Base-by-base conservation (phyloP, 1,140 invertebrate species). In the Ladona fulva region DNA sequence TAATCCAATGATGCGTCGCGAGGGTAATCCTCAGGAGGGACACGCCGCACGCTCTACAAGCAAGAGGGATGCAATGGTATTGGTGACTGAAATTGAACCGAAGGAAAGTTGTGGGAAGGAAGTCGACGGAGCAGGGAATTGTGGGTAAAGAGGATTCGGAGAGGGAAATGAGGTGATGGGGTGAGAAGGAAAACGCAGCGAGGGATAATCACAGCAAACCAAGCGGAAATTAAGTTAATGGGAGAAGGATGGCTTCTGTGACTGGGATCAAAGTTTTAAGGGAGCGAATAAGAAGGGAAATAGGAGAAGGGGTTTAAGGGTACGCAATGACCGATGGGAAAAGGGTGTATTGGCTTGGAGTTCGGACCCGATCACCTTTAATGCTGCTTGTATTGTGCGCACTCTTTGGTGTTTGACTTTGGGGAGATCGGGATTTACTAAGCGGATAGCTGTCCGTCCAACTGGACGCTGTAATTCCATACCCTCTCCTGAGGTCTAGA, bases 51-150 rank as follows among this genome's bases (percentile, higher is more conserved):
- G 52, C 14, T 66, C 52, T 12, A 12, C n/a, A 22, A 66, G 52
- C 52, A 66, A 52, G 19, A 19, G 44, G 44, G 3, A 66, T 22
- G 52, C 52, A 22, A 1, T 16, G 3, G 52, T 22, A 12, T 16
- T 66, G 52, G n/a, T 66, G 52, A 66, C 52, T 66, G 52, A 66
- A 66, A 66, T 66, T 66, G 52, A 66, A 66, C 16, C 52, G 52
- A 66, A 66, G 52, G 52, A 66, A 22, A 66, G 52, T 66, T 12
- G 52, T 22, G n/a, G 52, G 52, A 12, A 11, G 3, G 52, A 66
- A 66, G 16, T 66, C 52, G 3, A 66, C 1, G 52, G 52, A 12
- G 52, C 29, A 66, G 52, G 52, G 44, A 19, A 52, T 19, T 52
- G 44, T 10, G 44, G 44, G 19, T 11, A 52, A 52, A 11, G 44